Percentiles rank a stretch among this genome's conserved stretches.
Evolutionary conservation across 2,113 vertebrate genomes (phyloP).

Genomic region (Cygnus atratus): DNA sequence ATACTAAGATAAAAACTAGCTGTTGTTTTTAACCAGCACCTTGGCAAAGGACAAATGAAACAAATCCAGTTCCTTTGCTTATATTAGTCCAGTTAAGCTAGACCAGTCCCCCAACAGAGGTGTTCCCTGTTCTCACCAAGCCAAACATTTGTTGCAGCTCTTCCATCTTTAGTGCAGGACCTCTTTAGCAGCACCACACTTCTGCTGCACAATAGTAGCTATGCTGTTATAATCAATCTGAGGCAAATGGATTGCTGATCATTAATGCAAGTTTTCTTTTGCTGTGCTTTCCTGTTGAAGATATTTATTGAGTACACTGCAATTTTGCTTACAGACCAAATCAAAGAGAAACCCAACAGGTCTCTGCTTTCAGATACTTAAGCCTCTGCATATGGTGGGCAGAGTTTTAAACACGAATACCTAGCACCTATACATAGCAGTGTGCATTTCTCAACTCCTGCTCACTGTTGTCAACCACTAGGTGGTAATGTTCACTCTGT

Average conservation of each 20-base stretch:
- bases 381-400: not conserved
- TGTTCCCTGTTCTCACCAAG: rapidly evolving
- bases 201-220: not conserved
- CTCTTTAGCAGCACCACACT: not conserved
- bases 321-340: not conserved
- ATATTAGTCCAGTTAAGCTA: not conserved
- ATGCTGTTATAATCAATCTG: not conserved
- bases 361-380: not conserved
- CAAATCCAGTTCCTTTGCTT: rapidly evolving
- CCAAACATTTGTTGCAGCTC: not conserved
- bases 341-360: not conserved
- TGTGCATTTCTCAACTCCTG: not conserved
- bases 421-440: rapidly evolving
- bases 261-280: not conserved
- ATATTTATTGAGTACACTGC: rapidly evolving
- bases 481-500: constrained; percentile 52
- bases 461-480: not conserved
- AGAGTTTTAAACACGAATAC: not conserved
- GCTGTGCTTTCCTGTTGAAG: not conserved
- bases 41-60: not conserved
- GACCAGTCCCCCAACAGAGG: not conserved
- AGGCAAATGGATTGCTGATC: not conserved
- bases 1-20: not conserved
- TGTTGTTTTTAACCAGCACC: not conserved
- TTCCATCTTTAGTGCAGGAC: not conserved